Percentiles rank a stretch among this genome's conserved stretches.
phyloP scores from a whole-genome alignment of 2,888 invertebrate genomes.

The Unio delphinus region DNA sequence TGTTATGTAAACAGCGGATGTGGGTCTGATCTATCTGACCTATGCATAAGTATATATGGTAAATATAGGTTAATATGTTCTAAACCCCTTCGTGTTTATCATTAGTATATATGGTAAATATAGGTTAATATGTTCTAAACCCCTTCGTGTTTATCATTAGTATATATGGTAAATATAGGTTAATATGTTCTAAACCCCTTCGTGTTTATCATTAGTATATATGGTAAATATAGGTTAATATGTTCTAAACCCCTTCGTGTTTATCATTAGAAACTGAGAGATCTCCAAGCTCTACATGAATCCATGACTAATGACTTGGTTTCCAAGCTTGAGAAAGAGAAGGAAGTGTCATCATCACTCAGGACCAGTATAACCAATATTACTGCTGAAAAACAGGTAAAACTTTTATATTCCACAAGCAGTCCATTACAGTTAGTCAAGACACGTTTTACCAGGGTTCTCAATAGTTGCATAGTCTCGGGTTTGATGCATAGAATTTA shows the following conservation, averaged over 20 bases:
- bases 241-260: constrained; percentile 26
- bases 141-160: constrained; percentile 18
- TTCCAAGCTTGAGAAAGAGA: constrained; percentile 48
- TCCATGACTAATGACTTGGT: constrained; percentile 83
- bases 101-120: constrained; percentile 3
- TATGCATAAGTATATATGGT: no score
- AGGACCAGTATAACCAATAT: constrained; percentile 48
- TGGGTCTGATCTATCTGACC: no score
- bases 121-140: constrained; percentile 16
- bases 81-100: constrained; percentile 28
- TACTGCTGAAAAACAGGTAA: constrained; percentile 65
- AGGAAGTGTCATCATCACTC: constrained; percentile 47
- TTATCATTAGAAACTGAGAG: constrained; percentile 12
- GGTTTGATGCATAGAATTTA: no score
- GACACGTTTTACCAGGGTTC: no score
- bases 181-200: constrained; percentile 23
- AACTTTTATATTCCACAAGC: not conserved
- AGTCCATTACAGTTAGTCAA: no score
- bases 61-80: not conserved
- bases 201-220: constrained; percentile 1
- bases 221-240: no score
- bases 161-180: no score
- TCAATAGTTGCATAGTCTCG: no score
- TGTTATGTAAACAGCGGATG: no score
- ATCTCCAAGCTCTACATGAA: constrained; percentile 75